These are phyloP conservation scores for Todiramphus saurophagus DNA, from an alignment of 2,113 vertebrate genomes.

Conservation along the genomic window DNA sequence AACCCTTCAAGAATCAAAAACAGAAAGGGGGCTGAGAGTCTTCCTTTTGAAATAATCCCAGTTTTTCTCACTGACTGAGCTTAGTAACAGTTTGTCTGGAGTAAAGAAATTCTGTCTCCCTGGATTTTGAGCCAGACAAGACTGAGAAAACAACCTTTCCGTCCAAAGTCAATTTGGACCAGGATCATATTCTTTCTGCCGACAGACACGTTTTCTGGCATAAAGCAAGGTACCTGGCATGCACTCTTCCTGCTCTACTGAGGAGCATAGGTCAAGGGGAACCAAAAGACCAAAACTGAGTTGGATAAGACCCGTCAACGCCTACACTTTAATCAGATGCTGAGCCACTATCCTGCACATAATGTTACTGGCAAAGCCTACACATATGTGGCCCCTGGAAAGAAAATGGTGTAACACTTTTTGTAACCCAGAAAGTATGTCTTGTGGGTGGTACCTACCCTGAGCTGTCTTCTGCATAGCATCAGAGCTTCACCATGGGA, in stretches of 20 bases:
- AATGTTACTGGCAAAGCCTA: neutral
- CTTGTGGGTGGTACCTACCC: neutral
- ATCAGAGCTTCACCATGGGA: neutral
- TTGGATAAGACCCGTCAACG: neutral
- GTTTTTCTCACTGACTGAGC: neutral
- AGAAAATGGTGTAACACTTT: neutral
- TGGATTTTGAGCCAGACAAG: constrained; percentile 9
- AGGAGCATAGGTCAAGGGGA: neutral
- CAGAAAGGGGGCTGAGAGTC: neutral
- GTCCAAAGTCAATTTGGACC: neutral
- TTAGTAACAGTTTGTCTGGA: neutral
- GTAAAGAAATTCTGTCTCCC: neutral
- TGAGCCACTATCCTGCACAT: neutral
- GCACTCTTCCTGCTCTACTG: neutral
- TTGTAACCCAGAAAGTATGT: neutral
- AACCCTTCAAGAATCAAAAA: neutral
- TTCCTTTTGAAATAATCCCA: neutral
- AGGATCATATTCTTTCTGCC: neutral
- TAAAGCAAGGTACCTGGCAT: neutral
- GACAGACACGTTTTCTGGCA: neutral
- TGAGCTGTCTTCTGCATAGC: neutral
- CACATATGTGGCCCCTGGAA: neutral
- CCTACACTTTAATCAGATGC: neutral
- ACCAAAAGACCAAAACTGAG: neutral
- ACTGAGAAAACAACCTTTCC: neutral